Conservation (phyloP, 2,888 invertebrate species). For the Sicus ferrugineus region DNA sequence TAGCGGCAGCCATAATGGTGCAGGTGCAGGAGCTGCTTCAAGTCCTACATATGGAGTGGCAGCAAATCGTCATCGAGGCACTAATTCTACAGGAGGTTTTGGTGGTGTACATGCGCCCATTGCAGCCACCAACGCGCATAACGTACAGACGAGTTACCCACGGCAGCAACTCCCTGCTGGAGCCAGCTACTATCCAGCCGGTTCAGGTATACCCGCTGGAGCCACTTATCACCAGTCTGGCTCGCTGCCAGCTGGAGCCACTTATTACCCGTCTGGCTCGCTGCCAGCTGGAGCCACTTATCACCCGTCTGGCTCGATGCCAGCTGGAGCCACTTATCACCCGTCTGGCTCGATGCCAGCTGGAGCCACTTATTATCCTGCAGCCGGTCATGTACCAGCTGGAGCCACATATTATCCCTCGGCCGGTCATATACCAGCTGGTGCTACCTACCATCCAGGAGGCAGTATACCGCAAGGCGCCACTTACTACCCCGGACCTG, state of each 20-base stretch:
- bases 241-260: slow-evolving; percentile 51
- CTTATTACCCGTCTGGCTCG: slow-evolving; percentile 43
- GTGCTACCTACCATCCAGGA: slow-evolving; percentile 46
- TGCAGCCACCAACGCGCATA: slow-evolving; percentile 51
- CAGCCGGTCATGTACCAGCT: slow-evolving; percentile 46
- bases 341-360: slow-evolving; percentile 41
- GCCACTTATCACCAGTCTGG: slow-evolving; percentile 54
- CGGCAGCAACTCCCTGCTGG: slow-evolving; percentile 43
- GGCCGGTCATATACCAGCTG: slow-evolving; percentile 43
- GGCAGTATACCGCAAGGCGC: slow-evolving; percentile 44
- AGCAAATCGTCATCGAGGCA: slow-evolving; percentile 26
- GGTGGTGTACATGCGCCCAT: slow-evolving; percentile 52
- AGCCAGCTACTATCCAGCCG: slow-evolving; percentile 49
- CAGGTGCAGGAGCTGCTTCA: slow-evolving; percentile 24
- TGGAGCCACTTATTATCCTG: slow-evolving; percentile 43
- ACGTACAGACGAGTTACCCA: slow-evolving; percentile 49
- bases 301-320: slow-evolving; percentile 43
- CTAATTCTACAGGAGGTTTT: slow-evolving; percentile 48
- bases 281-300: slow-evolving; percentile 47
- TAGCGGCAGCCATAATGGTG: slow-evolving; percentile 34
- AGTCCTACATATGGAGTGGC: no score
- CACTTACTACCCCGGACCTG: slow-evolving; percentile 49
- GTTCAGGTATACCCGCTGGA: slow-evolving; percentile 34
- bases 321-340: slow-evolving; percentile 49
- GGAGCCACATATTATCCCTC: slow-evolving; percentile 49